phyloP scores from a whole-genome alignment of 2,113 vertebrate species.

The Rhinoptilus africanus region DNA sequence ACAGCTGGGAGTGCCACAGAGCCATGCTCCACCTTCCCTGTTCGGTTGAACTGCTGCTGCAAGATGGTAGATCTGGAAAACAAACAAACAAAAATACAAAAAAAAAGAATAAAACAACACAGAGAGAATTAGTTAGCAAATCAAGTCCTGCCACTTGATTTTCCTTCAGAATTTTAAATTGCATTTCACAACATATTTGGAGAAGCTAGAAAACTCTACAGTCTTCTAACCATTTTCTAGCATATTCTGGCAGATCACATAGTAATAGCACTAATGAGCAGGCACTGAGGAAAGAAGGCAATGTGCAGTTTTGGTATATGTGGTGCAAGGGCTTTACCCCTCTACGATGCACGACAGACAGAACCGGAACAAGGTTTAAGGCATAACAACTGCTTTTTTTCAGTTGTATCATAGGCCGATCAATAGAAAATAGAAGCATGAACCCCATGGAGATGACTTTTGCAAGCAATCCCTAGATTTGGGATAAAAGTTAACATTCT shows the following conservation, averaged over 20 bases:
- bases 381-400: neutral
- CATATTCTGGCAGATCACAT: neutral
- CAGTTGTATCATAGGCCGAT: neutral
- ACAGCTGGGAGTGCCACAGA: slow-evolving; percentile 93
- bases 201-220: neutral
- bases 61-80: slow-evolving; percentile 87
- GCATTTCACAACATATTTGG: neutral
- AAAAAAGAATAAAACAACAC: neutral
- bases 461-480: neutral
- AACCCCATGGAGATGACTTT: neutral
- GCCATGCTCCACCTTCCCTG: slow-evolving; percentile 91
- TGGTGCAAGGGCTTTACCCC: neutral
- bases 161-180: neutral
- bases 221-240: neutral
- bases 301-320: neutral
- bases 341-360: neutral
- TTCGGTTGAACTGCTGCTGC: slow-evolving; percentile 96
- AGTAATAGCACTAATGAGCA: neutral
- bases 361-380: neutral
- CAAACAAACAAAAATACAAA: neutral
- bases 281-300: neutral
- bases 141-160: fast-evolving
- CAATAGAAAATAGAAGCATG: neutral
- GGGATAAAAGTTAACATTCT: neutral
- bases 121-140: neutral